Percentiles rank a stretch among this genome's conserved stretches.
phyloP scores from a whole-genome alignment of 2,113 vertebrate species.

The Nesogale talazaci region DNA sequence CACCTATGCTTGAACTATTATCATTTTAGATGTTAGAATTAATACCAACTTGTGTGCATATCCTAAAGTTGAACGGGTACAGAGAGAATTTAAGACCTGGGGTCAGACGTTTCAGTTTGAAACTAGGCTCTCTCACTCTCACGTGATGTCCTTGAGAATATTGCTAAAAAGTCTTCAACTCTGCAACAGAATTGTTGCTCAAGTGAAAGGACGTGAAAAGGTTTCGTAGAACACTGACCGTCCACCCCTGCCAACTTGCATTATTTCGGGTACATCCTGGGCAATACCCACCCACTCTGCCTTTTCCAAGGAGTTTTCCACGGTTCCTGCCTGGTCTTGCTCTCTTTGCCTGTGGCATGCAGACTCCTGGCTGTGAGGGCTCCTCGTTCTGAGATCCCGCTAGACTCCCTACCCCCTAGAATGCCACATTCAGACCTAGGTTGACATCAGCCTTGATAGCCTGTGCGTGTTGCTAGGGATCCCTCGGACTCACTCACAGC shows the following conservation, averaged over 20 bases:
- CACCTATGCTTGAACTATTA: not conserved
- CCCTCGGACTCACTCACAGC: not conserved
- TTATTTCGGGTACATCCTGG: too few species aligned
- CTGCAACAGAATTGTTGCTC: not conserved
- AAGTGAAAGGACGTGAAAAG: not conserved
- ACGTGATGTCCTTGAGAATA: not conserved
- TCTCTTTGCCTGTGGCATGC: not conserved
- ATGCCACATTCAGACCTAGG: too few species aligned
- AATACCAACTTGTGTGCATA: not conserved
- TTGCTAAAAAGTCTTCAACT: too few species aligned
- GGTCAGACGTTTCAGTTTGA: not conserved
- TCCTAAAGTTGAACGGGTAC: not conserved
- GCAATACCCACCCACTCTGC: not conserved
- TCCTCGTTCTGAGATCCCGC: not conserved
- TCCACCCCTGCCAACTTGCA: too few species aligned
- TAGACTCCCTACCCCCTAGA: not conserved
- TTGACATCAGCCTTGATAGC: not conserved
- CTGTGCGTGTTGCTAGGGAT: too few species aligned
- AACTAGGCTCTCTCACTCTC: not conserved
- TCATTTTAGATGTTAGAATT: not conserved
- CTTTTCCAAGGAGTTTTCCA: not conserved
- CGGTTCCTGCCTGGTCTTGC: not conserved
- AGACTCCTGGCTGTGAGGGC: not conserved
- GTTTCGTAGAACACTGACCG: not conserved
- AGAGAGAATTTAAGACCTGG: not conserved